Evolutionary conservation across 2,113 vertebrate species (phyloP), one percentile per base, ranked within the genome.

Genomic region (Calyptommatus sinebrachiatus): DNA sequence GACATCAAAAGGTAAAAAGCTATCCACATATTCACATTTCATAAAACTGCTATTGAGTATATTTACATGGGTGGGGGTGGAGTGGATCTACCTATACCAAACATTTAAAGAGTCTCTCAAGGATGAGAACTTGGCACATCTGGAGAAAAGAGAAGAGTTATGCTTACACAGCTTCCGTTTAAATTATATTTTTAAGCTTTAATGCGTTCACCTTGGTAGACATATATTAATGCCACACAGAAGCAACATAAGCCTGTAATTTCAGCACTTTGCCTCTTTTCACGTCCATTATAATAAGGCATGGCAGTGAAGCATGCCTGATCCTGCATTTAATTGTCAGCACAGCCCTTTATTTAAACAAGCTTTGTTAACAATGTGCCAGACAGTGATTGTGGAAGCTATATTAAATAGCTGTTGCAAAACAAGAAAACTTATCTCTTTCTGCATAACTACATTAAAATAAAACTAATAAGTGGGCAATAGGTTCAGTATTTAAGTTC

Each of bases 291-390:
- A 89, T 92, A 93, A 92, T 90, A 88, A 91, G 90, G 83, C 79
- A 82, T 1, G 20, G 82, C 83, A 82, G 73, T 87, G 90, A 88
- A 92, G 85, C 88, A 86, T 85, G 89, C 81, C 89, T 63, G 82
- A 83, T 46, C 83, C 83, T 81, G 71, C 84, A 83, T 86, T 93
- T 94, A 91, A 91, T 91, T 92, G 89, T 86, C 87, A 89, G 84
- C 68, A 24, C 79, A 89, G 85, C 86, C 85, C 85, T 94, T 92
- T 88, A 90, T 90, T 93, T 93, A 93, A 92, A 90, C 89, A 91
- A 87, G 91, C 84, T 90, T 88, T 93, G 90, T 92, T 93, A 92
- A 83, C 75, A 78, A 83, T 85, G 31, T 88, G 84, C 81, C 82
- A 88, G 79, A 78, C 66, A 12, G 10, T 14, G 53, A 81, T 83